Evolutionary conservation across 2,797 vertebrate genomes (phyloP), one percentile per base, ranked within the genome.

Genomic region (Sebastiscus tertius): DNA sequence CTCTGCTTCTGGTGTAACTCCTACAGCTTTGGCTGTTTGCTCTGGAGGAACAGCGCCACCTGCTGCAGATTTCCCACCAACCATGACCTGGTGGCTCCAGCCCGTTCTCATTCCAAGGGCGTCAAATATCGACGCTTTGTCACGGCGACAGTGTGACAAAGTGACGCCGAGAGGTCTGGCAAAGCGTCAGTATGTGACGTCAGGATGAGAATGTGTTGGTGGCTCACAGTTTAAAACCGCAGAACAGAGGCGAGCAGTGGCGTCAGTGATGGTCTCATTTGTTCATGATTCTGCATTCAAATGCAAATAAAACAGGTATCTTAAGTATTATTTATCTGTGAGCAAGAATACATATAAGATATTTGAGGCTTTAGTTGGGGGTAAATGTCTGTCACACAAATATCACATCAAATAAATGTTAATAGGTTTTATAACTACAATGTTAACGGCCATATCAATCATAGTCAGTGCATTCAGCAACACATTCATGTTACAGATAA

Each of bases 401-500:
- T 46, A 39, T 42, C 49, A 29, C 55, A 46, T 60, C 2, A 67
- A 66, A 66, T 18, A 56, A 20, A 54, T 13, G 24, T 56, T 55
- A 75, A 67, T 18, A 29, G 1, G 2, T 62, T 46, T 33, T 76
- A 27, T 20, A 29, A 26, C 64, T 65, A 62, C n/a, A 66, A 34
- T 16, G 65, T 65, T 4, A 69, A 68, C 16, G 42, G 49, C 58
- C 52, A 11, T 63, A 65, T 76, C 46, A 86, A 34, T 71, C 27
- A 59, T 14, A 46, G 27, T 79, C 65, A 82, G 42, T 49, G 76
- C 54, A 74, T 80, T 84, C 70, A 81, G 65, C 13, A 14, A 78
- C 75, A 83, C 64, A 89, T 75, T 80, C 62, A 67, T 68, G 26
- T 69, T 68, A 56, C 13, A 42, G 26, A 63, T 39, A 24, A 33